These are phyloP conservation scores for Tachysurus vachellii DNA, from an alignment of 2,113 vertebrate species.

Conservation along the genomic window DNA sequence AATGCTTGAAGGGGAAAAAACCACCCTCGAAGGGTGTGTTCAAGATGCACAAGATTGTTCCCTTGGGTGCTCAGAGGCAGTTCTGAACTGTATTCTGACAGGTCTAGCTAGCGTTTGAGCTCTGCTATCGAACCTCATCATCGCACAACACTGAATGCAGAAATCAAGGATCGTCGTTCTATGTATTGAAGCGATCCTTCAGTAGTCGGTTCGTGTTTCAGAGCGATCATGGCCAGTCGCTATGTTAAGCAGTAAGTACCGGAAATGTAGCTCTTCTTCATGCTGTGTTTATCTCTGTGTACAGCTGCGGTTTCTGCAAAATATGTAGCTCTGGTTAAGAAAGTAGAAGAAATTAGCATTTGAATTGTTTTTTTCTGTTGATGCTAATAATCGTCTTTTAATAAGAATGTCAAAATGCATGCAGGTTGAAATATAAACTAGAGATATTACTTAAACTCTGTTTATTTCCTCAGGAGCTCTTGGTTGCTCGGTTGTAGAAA, in stretches of 20 bases:
- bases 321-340: not conserved
- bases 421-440: not conserved
- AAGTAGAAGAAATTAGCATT: not conserved
- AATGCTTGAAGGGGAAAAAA: not conserved
- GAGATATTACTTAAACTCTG: not conserved
- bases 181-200: slow-evolving; percentile 15
- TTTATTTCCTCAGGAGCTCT: too few relatives aligned
- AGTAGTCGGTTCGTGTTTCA: slow-evolving; percentile 19
- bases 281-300: slow-evolving; percentile 22
- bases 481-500: too few relatives aligned
- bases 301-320: slow-evolving; percentile 13
- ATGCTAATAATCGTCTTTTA: not conserved
- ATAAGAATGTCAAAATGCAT: not conserved
- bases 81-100: slow-evolving; percentile 18
- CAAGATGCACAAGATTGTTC: slow-evolving; percentile 43
- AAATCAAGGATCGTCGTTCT: slow-evolving; percentile 7
- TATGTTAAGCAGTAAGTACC: slow-evolving; percentile 46
- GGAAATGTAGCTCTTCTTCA: slow-evolving; percentile 11
- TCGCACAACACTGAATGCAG: slow-evolving; percentile 12
- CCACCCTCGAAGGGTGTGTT: slow-evolving; percentile 43
- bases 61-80: slow-evolving; percentile 36
- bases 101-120: not conserved
- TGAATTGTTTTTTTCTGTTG: not conserved
- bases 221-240: slow-evolving; percentile 42
- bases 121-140: slow-evolving; percentile 5